phyloP scores from a whole-genome alignment of 2,797 vertebrate genomes.

The Rhynchonycteris naso region DNA sequence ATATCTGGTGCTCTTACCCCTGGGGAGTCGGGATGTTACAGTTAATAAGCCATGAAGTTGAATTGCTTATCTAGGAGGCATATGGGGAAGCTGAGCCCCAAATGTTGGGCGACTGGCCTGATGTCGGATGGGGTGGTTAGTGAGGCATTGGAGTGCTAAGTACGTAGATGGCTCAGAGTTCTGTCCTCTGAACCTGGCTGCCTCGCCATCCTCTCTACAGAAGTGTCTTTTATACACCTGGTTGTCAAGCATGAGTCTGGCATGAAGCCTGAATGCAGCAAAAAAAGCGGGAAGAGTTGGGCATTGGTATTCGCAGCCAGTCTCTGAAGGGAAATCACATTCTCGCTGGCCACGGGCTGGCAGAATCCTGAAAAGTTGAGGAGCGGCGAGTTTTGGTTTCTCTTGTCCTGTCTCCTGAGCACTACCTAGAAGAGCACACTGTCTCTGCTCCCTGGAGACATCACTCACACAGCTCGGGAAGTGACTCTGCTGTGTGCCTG shows the following conservation, averaged over 20 bases:
- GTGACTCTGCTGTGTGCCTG: not conserved
- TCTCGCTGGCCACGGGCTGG: accelerated
- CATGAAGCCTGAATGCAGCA: not conserved
- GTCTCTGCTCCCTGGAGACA: not conserved
- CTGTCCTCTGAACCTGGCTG: accelerated
- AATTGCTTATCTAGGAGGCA: not conserved
- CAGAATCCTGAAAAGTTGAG: not conserved
- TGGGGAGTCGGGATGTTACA: not conserved
- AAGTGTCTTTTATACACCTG: not conserved
- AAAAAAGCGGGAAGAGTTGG: not conserved
- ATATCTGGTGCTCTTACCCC: not conserved
- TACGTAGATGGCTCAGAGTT: accelerated
- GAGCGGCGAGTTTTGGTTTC: not conserved
- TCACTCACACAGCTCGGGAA: not conserved
- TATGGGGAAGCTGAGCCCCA: too few relatives aligned
- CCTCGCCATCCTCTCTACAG: accelerated
- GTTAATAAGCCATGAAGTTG: not conserved
- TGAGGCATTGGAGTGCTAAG: accelerated
- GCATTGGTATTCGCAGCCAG: not conserved
- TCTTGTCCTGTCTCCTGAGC: not conserved
- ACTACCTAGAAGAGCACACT: accelerated
- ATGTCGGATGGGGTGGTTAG: accelerated
- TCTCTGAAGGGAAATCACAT: not conserved
- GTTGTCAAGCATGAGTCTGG: not conserved
- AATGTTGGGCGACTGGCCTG: not conserved